Conservation (phyloP, 2,888 invertebrate species). For the Drosophila meridiana region DNA sequence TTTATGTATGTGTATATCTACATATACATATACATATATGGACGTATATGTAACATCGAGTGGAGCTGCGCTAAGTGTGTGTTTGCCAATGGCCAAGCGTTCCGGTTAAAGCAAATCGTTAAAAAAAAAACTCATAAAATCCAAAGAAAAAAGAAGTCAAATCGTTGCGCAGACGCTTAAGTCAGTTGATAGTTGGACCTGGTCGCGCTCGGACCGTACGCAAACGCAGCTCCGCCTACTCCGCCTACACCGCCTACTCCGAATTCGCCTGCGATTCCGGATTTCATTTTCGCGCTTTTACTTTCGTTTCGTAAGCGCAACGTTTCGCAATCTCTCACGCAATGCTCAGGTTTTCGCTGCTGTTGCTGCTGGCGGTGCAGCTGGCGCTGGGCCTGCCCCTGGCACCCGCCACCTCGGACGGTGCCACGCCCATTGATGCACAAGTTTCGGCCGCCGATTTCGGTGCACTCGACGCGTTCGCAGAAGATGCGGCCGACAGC, state of each 20-base stretch:
- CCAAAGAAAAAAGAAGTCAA: slow-evolving; percentile 50
- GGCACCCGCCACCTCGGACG: slow-evolving; percentile 68
- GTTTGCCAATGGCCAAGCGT: slow-evolving; percentile 40
- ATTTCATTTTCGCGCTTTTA: slow-evolving; percentile 22
- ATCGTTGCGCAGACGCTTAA: slow-evolving; percentile 69
- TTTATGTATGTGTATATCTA: too few relatives aligned
- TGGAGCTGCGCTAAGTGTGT: slow-evolving; percentile 1
- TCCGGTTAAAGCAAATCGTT: slow-evolving; percentile 60
- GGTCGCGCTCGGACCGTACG: slow-evolving; percentile 49
- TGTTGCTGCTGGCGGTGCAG: slow-evolving; percentile 24
- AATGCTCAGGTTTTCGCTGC: slow-evolving; percentile 18
- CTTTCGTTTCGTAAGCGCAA: slow-evolving; percentile 45
- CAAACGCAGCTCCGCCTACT: slow-evolving; percentile 10
- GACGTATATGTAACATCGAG: not conserved
- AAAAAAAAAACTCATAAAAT: slow-evolving; percentile 14
- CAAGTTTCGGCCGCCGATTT: slow-evolving; percentile 72
- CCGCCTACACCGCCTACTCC: not conserved
- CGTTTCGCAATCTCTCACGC: slow-evolving; percentile 40
- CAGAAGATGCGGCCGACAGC: slow-evolving; percentile 59
- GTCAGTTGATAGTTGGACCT: slow-evolving; percentile 68
- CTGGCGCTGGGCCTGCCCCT: slow-evolving; percentile 39
- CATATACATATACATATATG: not conserved
- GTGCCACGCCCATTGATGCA: slow-evolving; percentile 74
- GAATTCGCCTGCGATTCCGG: not conserved
- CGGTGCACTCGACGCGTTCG: slow-evolving; percentile 61